Base-by-base conservation (phyloP, 2,113 vertebrate genomes). In the Eulemur rufifrons region DNA sequence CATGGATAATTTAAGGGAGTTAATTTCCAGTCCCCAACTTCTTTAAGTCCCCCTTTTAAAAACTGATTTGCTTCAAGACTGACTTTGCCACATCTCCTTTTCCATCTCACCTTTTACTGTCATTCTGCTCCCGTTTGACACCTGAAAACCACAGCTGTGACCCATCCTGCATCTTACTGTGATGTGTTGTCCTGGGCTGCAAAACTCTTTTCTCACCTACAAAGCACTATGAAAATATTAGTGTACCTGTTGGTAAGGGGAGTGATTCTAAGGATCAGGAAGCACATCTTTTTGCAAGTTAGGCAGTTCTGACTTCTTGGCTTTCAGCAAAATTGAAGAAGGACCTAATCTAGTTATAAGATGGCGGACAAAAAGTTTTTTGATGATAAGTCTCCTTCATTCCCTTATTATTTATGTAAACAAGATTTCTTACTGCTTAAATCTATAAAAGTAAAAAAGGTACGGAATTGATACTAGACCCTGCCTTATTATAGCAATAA, bases 301-400 rank as follows among this genome's bases (percentile, higher is more conserved):
- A 10, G 8, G 47, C 39, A 23, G 32, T 76, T 90, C 90, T 87
- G 32, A 64, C 54, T 91, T 95, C 78, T 80, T 89, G 42, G 14
- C 52, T 89, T 93, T 84, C 80, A 66, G 47, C 25, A 92, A 85
- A 45, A 86, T 76, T 87, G 64, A 92, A 90, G 50, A 42, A 88
- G 21, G 21, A 85, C 15, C 27, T 54, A 83, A 82, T 95, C 76
- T 61, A 45, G 21, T 56, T 76, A 39, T 32, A 64, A 92, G 42
- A 85, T 84, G 37, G 83, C 59, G 74, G 7, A 68, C 27, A 81
- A 90, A 88, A 83, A 25, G 25, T 32, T 63, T 95, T 95, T 94
- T 86, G 34, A 69, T 74, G n/a, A 2, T 91, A 64, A 82, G 42
- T 87, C 2, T 39, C 18, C 47, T 93, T 76, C 42, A 93, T 93